Evolutionary conservation across 1,140 invertebrate genomes (phyloP).

Genomic region (Andrena cerasifolii): DNA sequence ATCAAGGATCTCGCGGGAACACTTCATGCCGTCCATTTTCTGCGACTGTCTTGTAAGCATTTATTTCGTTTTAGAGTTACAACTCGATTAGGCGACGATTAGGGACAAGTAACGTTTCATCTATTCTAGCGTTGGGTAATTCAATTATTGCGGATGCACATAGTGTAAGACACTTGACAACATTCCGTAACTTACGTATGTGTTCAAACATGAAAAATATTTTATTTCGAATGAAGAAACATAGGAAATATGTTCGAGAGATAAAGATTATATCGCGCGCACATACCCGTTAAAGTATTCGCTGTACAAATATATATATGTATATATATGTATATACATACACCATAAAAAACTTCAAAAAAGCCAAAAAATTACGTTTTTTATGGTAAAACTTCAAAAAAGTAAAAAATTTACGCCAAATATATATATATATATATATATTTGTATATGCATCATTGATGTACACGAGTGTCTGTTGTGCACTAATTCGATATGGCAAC

Average conservation of each 20-base stretch:
- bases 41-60: conserved; percentile 72
- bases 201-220: neutral
- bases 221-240: conserved; percentile 7
- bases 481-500: conserved; percentile 14
- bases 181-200: conserved; percentile 44
- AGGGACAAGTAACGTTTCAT: conserved; percentile 37
- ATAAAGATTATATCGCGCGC: conserved; percentile 7
- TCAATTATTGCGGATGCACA: conserved; percentile 18
- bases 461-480: neutral
- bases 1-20: conserved; percentile 79
- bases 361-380: too few species aligned
- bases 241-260: neutral
- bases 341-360: too few species aligned
- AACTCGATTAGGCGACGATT: conserved; percentile 24
- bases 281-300: conserved; percentile 21
- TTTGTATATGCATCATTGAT: conserved; percentile 11
- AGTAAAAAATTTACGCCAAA: too few species aligned
- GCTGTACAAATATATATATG: conserved; percentile 1
- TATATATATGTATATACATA: conserved; percentile 15
- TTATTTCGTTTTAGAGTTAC: conserved; percentile 50
- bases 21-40: conserved; percentile 78
- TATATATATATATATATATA: too few species aligned
- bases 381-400: too few species aligned
- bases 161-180: conserved; percentile 25
- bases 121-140: conserved; percentile 17